Evolutionary conservation across 2,113 vertebrate genomes (phyloP), one percentile per base, ranked within the genome.

Genomic region (Meles meles): DNA sequence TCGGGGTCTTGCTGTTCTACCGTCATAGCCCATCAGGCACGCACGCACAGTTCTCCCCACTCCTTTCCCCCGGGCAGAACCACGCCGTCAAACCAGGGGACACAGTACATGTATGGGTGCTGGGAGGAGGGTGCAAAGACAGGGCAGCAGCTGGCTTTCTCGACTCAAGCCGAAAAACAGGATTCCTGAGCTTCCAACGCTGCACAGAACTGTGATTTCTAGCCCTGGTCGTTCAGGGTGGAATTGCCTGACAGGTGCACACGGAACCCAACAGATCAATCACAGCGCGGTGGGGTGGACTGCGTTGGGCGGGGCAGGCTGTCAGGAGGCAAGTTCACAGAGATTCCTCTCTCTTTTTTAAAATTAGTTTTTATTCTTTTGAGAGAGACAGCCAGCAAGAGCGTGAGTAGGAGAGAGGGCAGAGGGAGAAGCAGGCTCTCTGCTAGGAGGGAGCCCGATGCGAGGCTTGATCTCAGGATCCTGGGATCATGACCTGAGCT

Each of bases 311-410:
- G n/a, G n/a, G 29, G 29, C 2, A 17, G 71, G 39, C 8, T 20
- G 42, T 61, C 23, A 37, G 81, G 69, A 39, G 34, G 57, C 37
- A 23, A 67, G 3, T 15, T 37, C 77, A 52, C 29, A n/a, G 34
- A 93, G 93, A 98, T 97, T 98, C 86, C 11, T 13, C 61, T 63
- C 59, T 61, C 25, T 63, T 6, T 63, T 31, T 63, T 63, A 63
- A 63, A 63, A 63, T 12, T 63, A 63, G 29, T 13, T 29, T 13
- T 63, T 6, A 14, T 31, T 13, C 27, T 29, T 63, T 63, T 31
- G 61, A 63, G 61, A 63, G 61, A 63, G 12, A 63, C 23, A 61
- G 59, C 59, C 59, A 27, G 25, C 9, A 12, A 63, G 27, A 31
- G 61, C 61, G 14, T 0, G 27, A 63, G 61, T 13, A 63, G 61